A percentile compares a stretch with the other conserved stretches of the same genome.
Evolutionary conservation across 92 coral and sea anemone species (phyloP).

Genomic region (Siderastrea radians): DNA sequence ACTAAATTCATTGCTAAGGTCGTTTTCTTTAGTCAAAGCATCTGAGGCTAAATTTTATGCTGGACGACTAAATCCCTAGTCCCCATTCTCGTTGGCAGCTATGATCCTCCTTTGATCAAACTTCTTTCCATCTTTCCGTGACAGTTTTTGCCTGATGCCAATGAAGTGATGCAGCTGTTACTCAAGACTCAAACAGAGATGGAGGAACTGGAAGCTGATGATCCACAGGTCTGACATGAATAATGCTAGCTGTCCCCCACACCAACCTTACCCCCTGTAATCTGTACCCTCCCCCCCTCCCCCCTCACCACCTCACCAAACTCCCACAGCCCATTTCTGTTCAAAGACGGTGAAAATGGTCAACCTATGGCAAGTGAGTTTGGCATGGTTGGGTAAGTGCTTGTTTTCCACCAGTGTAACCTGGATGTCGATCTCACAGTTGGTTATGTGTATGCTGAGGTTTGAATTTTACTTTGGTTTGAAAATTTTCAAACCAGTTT

Average conservation of each 20-base stretch:
- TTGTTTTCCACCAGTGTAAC: no score
- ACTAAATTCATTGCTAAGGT: no score
- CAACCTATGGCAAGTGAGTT: no score
- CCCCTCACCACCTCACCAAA: no score
- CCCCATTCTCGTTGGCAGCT: neutral
- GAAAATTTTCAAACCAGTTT: no score
- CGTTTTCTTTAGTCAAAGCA: no score
- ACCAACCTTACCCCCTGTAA: neutral
- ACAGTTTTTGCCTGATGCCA: constrained; percentile 95
- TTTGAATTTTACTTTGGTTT: no score
- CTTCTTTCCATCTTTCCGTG: neutral
- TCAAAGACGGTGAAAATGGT: no score
- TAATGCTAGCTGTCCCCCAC: neutral
- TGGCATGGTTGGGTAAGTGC: no score
- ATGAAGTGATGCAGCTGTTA: constrained; percentile 94
- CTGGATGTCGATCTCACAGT: no score
- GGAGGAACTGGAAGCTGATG: constrained; percentile 96
- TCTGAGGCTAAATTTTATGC: neutral
- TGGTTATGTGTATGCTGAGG: no score
- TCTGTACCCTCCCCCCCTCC: neutral
- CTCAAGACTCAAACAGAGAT: constrained; percentile 97
- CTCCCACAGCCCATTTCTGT: no score
- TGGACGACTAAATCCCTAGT: neutral
- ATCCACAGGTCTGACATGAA: constrained; percentile 81
- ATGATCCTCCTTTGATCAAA: neutral